phyloP scores from a whole-genome alignment of 2,797 vertebrate species.

The Melanotaenia parkinsoni region DNA sequence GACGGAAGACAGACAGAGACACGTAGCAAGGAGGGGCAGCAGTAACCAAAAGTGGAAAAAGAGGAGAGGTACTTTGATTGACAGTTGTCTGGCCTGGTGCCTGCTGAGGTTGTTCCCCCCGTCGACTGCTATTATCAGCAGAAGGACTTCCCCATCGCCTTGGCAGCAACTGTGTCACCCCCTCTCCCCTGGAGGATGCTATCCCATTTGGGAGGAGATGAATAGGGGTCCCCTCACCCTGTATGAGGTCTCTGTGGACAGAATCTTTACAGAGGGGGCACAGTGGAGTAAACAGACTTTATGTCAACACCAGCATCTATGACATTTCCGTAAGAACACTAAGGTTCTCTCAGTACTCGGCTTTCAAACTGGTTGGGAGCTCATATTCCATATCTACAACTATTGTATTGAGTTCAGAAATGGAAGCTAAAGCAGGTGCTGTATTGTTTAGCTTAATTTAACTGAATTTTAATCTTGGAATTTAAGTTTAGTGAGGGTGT shows the following conservation, averaged over 20 bases:
- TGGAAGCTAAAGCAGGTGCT: constrained; percentile 10
- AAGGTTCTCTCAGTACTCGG: constrained; percentile 1
- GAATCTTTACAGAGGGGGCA: constrained; percentile 73
- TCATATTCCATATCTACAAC: constrained; percentile 9
- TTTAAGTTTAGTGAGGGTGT: constrained; percentile 7
- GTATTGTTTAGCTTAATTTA: constrained; percentile 6
- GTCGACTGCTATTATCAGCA: constrained; percentile 88
- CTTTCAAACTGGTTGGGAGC: constrained; percentile 10
- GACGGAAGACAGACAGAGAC: constrained; percentile 38
- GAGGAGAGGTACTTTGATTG: constrained; percentile 76
- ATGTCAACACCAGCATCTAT: constrained; percentile 74
- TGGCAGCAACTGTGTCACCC: constrained; percentile 78
- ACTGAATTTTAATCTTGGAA: constrained; percentile 41
- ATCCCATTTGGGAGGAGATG: constrained; percentile 82
- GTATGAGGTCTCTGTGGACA: constrained; percentile 78
- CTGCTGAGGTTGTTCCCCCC: constrained; percentile 86
- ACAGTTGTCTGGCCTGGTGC: constrained; percentile 82
- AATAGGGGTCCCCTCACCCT: constrained; percentile 80
- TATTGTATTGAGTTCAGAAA: neutral
- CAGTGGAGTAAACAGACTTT: constrained; percentile 78
- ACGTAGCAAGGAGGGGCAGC: constrained; percentile 41
- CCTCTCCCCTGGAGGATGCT: constrained; percentile 82
- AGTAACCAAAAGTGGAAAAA: constrained; percentile 51
- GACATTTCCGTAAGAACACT: constrained; percentile 40
- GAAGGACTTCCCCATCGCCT: constrained; percentile 84